A percentile compares a stretch with the other conserved stretches of the same genome.
Evolutionary conservation across 2,888 invertebrate species (phyloP).

Genomic region (Hydropsyche betteni): DNA sequence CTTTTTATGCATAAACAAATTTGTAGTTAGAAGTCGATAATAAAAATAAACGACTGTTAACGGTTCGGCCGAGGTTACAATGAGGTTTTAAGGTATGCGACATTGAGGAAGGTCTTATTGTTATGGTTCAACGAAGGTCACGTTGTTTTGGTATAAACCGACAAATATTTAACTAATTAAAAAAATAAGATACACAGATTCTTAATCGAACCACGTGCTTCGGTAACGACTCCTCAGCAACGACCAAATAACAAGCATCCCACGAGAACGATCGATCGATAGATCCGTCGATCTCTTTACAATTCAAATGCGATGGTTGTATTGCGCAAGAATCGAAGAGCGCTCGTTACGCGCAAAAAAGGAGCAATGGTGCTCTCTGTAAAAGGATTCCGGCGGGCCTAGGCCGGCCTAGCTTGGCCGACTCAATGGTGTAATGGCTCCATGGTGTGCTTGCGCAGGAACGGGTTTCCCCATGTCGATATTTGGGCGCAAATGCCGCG

Average conservation of each 20-base stretch:
- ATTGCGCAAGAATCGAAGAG: not conserved
- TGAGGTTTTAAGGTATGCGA: not conserved
- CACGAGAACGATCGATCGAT: not conserved
- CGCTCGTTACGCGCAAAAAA: not conserved
- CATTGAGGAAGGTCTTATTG: too few relatives aligned
- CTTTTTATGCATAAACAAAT: too few relatives aligned
- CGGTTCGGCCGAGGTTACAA: not conserved
- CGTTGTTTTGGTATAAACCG: not conserved
- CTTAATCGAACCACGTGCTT: too few relatives aligned
- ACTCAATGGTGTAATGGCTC: not conserved
- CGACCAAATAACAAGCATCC: not conserved
- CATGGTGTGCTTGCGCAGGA: not conserved
- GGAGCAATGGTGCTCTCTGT: not conserved
- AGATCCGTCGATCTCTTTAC: not conserved
- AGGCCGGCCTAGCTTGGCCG: not conserved
- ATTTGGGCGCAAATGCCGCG: slow-evolving; percentile 15
- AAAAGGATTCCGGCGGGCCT: slow-evolving; percentile 1
- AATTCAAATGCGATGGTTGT: not conserved
- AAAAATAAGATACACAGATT: too few relatives aligned
- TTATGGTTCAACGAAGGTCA: not conserved
- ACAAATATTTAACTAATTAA: too few relatives aligned
- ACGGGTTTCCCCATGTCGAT: slow-evolving; percentile 22
- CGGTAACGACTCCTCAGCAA: too few relatives aligned
- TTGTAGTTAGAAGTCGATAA: too few relatives aligned
- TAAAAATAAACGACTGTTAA: too few relatives aligned